Base-by-base conservation (phyloP, 2,113 vertebrate species). In the Hylia prasina region DNA sequence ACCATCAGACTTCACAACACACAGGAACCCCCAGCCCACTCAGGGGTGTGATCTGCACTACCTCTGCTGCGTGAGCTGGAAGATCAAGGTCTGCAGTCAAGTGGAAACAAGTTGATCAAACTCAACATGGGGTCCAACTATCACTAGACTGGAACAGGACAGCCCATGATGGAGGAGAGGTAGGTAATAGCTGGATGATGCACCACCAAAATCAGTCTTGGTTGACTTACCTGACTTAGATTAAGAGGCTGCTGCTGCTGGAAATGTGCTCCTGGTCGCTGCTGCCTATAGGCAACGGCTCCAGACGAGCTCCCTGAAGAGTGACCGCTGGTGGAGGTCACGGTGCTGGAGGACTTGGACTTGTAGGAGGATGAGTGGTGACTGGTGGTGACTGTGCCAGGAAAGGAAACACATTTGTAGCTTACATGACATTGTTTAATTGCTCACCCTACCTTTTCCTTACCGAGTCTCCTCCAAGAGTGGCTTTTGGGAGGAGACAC, bases 221-320 rank as follows among this genome's bases (percentile, higher is more conserved):
- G 21, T 3, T 79, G 69, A 79, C 93, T 91, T 97, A 99, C 99
- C 99, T 99, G 99, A 98, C 99, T 99, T 97, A 99, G 99, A 98
- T 99, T 99, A 92, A 99, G 99, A 87, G 99, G 99, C 98, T 99
- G 99, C 97, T 99, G 99, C 97, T 99, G 99, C 97, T 99, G 99
- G 97, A 98, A 98, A 97, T 99, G 99, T 93, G 98, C 98, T 90
- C 98, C 99, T 71, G 99, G 98, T 95, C 99, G 98, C 97, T 98
- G 99, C 97, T 99, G 99, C 92, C 99, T 98, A 97, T 99, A 99
- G 95, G 98, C 95, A 51, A 98, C 98, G 60, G 98, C 98, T 97
- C 98, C 98, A 64, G 97, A 95, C 23, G 98, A 87, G 91, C 98
- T 98, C 96, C 98, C 99, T 87, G 97, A 98, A 96, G 99, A 95